phyloP scores from a whole-genome alignment of 1,140 invertebrate species.

The Zaprionus capensis region DNA sequence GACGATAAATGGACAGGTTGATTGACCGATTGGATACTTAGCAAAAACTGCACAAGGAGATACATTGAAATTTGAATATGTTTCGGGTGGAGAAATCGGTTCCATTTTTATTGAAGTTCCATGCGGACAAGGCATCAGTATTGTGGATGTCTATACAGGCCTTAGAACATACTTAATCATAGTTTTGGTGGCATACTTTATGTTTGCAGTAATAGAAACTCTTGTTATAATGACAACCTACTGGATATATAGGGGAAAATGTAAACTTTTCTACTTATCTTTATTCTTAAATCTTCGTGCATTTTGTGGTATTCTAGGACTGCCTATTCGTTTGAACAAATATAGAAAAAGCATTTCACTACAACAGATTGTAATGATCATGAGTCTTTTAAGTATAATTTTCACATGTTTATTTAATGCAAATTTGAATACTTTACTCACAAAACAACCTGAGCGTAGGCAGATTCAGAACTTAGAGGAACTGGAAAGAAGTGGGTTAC shows the following conservation, averaged over 20 bases:
- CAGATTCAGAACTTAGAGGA: constrained; percentile 29
- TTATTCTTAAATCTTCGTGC: constrained; percentile 37
- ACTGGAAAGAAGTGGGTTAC: background rate
- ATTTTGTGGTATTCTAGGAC: constrained; percentile 32
- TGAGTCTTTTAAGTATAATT: no score
- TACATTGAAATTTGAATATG: no score
- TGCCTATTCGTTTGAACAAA: constrained; percentile 9
- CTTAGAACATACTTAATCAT: background rate
- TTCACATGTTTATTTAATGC: no score
- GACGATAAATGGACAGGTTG: no score
- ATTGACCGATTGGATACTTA: no score
- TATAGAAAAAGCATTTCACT: no score
- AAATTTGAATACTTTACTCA: no score
- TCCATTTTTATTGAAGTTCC: constrained; percentile 33
- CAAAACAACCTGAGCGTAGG: no score
- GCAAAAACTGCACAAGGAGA: no score
- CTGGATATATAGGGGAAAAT: background rate
- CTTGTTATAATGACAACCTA: background rate
- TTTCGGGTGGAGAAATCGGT: no score
- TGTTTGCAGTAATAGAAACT: constrained; percentile 31
- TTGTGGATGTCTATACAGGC: constrained; percentile 2
- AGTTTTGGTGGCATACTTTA: constrained; percentile 16
- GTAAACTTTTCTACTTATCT: background rate
- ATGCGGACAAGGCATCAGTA: background rate
- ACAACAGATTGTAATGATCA: no score